Conservation (phyloP, 1,140 invertebrate species). For the Rhopalosiphum padi region DNA sequence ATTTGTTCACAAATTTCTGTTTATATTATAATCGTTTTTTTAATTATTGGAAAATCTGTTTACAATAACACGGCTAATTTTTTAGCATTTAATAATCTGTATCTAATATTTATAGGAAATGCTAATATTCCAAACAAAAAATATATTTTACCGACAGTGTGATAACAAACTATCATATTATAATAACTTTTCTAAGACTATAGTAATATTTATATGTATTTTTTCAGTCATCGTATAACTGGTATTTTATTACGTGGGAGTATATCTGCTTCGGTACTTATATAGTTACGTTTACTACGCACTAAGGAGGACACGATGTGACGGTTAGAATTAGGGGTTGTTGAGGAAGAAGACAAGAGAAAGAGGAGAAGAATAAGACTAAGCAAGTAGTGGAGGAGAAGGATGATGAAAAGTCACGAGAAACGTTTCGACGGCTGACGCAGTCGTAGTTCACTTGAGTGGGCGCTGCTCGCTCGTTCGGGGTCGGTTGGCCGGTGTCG, state of each 20-base stretch:
- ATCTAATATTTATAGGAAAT: no score
- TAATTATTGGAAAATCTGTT: no score
- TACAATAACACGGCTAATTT: no score
- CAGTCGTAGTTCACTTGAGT: background rate
- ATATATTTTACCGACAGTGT: no score
- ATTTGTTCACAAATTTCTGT: no score
- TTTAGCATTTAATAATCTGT: no score
- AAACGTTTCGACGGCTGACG: background rate
- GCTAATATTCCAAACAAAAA: no score
- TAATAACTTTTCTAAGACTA: background rate
- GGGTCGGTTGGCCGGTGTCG: background rate
- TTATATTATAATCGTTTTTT: no score
- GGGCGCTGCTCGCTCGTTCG: background rate
- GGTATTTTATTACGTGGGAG: background rate
- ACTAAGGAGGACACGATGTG: background rate
- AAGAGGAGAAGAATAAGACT: no score
- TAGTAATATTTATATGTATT: background rate
- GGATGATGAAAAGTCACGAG: background rate
- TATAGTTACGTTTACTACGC: background rate
- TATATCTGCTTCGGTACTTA: background rate
- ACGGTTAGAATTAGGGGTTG: background rate
- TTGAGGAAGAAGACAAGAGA: background rate
- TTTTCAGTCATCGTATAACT: background rate
- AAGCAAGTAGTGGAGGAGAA: background rate
- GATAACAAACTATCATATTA: background rate